Conservation (phyloP, 2,113 vertebrate species). For the Cynopterus brachyotis region DNA sequence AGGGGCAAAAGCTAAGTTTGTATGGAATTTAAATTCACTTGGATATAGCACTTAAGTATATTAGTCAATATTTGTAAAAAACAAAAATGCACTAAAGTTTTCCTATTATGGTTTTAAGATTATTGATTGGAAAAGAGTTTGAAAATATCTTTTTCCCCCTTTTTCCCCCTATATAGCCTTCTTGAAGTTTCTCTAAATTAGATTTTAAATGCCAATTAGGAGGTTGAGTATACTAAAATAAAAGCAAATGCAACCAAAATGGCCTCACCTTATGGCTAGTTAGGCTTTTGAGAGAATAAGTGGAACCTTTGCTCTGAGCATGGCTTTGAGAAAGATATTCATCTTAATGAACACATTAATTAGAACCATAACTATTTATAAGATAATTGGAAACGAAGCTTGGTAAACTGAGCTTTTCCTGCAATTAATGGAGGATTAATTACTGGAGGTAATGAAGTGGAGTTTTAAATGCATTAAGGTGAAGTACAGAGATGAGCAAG, state of each 20-base stretch:
- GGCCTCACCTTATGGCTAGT: slow-evolving; percentile 99
- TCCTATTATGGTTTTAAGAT: slow-evolving; percentile 84
- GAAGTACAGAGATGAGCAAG: slow-evolving; percentile 99
- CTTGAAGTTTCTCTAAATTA: slow-evolving; percentile 99
- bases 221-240: slow-evolving; percentile 99
- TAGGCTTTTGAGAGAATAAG: slow-evolving; percentile 96
- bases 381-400: slow-evolving; percentile 99
- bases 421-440: slow-evolving; percentile 99
- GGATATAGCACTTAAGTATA: slow-evolving; percentile 76
- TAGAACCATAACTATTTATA: slow-evolving; percentile 99
- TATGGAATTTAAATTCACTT: slow-evolving; percentile 82
- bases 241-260: slow-evolving; percentile 98
- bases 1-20: slow-evolving; percentile 73
- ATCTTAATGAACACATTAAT: slow-evolving; percentile 99
- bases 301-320: slow-evolving; percentile 98
- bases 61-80: slow-evolving; percentile 81
- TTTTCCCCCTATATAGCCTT: slow-evolving; percentile 89
- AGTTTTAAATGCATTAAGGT: slow-evolving; percentile 99
- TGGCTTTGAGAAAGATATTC: slow-evolving; percentile 99
- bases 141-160: slow-evolving; percentile 84
- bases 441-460: slow-evolving; percentile 99
- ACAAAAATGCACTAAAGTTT: slow-evolving; percentile 84
- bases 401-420: slow-evolving; percentile 99
- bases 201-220: slow-evolving; percentile 99
- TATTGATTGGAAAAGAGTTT: slow-evolving; percentile 83